Evolutionary conservation across 2,888 invertebrate genomes (phyloP).

Genomic region (Heliconius erato): DNA sequence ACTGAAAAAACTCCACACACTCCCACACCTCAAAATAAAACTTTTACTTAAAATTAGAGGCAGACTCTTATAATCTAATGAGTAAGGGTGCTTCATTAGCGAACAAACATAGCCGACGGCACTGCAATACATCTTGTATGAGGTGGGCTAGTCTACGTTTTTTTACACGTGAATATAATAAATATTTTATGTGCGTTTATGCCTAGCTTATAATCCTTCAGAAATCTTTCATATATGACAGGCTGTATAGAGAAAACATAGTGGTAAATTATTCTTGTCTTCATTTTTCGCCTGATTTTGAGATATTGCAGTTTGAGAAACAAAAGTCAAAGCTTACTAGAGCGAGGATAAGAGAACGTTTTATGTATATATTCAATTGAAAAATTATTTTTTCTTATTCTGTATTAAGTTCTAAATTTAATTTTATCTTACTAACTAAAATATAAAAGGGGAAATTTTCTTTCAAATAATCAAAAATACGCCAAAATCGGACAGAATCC

Average conservation of each 20-base stretch:
- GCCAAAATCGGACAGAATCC: no score
- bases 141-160: slow-evolving; percentile 64
- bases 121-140: slow-evolving; percentile 82
- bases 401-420: no score
- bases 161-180: background rate
- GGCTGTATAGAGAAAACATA: background rate
- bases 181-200: background rate
- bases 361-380: no score
- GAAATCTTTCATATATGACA: background rate
- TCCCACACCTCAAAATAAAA: no score
- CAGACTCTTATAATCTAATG: slow-evolving; percentile 69
- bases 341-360: no score
- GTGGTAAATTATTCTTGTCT: background rate
- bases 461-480: no score
- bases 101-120: slow-evolving; percentile 66
- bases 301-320: background rate
- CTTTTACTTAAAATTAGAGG: slow-evolving; percentile 34
- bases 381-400: no score
- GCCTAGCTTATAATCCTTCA: background rate
- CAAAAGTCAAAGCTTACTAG: no score
- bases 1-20: no score
- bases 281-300: background rate
- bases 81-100: slow-evolving; percentile 77
- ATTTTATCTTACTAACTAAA: no score
- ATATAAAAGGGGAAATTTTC: no score